These are phyloP conservation scores for Rhagium mordax DNA, from an alignment of 2,888 invertebrate genomes.

Conservation along the genomic window DNA sequence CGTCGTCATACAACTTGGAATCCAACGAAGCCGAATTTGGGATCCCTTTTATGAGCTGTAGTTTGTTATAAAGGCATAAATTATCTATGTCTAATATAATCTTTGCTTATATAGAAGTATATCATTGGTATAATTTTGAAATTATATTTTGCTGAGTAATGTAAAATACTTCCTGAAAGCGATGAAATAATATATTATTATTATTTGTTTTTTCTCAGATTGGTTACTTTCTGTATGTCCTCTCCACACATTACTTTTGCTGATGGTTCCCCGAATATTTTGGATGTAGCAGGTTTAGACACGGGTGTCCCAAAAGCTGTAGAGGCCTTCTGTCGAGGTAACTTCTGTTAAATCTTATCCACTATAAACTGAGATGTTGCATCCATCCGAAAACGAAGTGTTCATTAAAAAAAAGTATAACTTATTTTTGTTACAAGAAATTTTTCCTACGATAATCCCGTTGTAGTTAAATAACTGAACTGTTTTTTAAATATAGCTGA, in stretches of 20 bases:
- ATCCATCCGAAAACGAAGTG: conserved; percentile 57
- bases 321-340: conserved; percentile 76
- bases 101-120: no score
- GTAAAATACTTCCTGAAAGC: no score
- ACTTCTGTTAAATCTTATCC: conserved; percentile 64
- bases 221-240: conserved; percentile 75
- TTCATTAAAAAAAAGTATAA: conserved; percentile 45
- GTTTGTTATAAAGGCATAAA: no score
- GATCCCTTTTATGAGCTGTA: no score
- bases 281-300: conserved; percentile 78
- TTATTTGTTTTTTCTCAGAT: no score
- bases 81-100: no score
- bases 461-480: conserved; percentile 7
- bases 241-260: conserved; percentile 72
- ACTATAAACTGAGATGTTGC: conserved; percentile 51
- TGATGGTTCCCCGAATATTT: conserved; percentile 69
- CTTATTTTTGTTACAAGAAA: conserved; percentile 33
- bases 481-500: conserved; percentile 3
- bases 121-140: no score
- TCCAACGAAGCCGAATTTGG: no score
- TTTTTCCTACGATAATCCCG: background rate
- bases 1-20: no score
- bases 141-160: no score
- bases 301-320: conserved; percentile 76
- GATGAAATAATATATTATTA: no score